These are phyloP conservation scores for Idris sp. DNA, from an alignment of 1,140 invertebrate species.

Conservation along the genomic window DNA sequence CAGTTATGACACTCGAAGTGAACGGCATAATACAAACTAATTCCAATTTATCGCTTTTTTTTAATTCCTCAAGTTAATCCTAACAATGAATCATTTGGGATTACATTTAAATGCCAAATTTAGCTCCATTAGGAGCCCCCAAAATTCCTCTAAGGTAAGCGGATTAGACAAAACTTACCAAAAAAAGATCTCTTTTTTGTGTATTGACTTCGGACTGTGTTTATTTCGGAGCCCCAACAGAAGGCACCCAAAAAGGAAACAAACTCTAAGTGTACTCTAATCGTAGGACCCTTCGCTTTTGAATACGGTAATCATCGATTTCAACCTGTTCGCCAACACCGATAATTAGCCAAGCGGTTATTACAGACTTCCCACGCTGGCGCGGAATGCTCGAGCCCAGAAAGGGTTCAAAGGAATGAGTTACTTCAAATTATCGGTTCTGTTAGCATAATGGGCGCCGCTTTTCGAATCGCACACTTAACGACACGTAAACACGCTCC, in stretches of 20 bases:
- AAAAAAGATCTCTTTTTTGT: too few species aligned
- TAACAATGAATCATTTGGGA: slow-evolving; percentile 39
- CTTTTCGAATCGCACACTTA: slow-evolving; percentile 46
- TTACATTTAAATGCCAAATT: slow-evolving; percentile 49
- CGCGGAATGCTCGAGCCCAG: slow-evolving; percentile 31
- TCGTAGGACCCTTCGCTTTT: slow-evolving; percentile 40
- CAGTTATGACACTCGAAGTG: slow-evolving; percentile 49
- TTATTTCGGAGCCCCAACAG: too few species aligned
- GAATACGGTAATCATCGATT: slow-evolving; percentile 64
- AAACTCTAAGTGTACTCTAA: too few species aligned
- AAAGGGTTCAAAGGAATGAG: slow-evolving; percentile 46
- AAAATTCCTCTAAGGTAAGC: slow-evolving; percentile 37
- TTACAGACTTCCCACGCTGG: slow-evolving; percentile 61
- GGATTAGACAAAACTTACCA: too few species aligned
- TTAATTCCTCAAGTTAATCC: slow-evolving; percentile 29
- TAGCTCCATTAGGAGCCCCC: slow-evolving; percentile 23
- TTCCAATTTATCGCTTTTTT: slow-evolving; percentile 57
- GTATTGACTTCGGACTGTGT: too few species aligned
- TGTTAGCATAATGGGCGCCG: slow-evolving; percentile 48
- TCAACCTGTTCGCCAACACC: slow-evolving; percentile 56
- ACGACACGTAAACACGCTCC: slow-evolving; percentile 45
- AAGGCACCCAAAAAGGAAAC: slow-evolving; percentile 49
- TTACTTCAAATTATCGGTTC: slow-evolving; percentile 56
- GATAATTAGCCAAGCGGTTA: slow-evolving; percentile 55
- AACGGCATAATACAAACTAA: slow-evolving; percentile 42